Base-by-base conservation (phyloP, 2,888 invertebrate species). In the Strigamia crassipes region DNA sequence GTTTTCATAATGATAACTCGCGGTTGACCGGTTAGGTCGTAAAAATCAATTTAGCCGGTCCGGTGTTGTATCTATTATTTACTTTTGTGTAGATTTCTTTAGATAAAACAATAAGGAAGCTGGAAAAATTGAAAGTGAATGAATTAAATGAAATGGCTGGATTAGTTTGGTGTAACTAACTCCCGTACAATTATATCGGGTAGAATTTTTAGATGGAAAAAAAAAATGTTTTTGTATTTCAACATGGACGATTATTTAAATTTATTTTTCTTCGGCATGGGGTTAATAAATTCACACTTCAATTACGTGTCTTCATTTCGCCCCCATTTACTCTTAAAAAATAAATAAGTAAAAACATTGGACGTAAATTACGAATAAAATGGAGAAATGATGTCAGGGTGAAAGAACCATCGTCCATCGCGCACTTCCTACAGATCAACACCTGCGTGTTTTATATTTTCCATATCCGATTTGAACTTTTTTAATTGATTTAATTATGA, bases 81-180 rank as follows among this genome's bases (percentile, higher is more conserved):
- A 6, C n/a, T 6, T 38, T 38, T 38, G 10, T 38, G 38, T 38
- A 38, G 10, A 38, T 38, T 38, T 38, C 9, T 18, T 56, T n/a
- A 56, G n/a, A 9, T 56, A 6, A 27, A 18, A n/a, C 56, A 18
- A 56, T 15, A 18, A 56, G n/a, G 56, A 56, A 18, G 46, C 13
- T 4, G 15, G 5, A 18, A 56, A 56, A 56, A 56, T 56, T 1
- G 56, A 56, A 56, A 56, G 56, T 56, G 56, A 6, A 38, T 38
- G 38, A 38, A 38, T 38, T 38, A 18, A 18, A 56, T 6, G 21
- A 51, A 51, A 51, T n/a, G 13, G 56, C 46, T 56, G 56, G 56
- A 56, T 56, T 56, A 18, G n/a, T 56, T 56, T 56, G 56, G 73
- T 31, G 73, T 27, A 73, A 73, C 73, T 73, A 73, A 73, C 27